phyloP scores from a whole-genome alignment of 2,797 vertebrate species.

The Okamejei kenojei region DNA sequence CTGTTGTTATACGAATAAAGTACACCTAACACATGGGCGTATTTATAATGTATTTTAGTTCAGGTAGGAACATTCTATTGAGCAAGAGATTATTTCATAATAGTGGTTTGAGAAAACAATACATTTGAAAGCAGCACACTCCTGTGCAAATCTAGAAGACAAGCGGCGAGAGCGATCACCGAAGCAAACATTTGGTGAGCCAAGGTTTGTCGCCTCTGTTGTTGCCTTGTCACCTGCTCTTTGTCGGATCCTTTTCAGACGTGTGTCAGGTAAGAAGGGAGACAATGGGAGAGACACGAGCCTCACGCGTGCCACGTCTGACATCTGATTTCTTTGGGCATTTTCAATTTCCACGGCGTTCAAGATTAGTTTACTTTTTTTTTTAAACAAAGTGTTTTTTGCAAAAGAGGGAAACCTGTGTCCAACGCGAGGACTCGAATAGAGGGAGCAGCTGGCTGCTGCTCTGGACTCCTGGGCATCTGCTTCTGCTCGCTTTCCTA shows the following conservation, averaged over 20 bases:
- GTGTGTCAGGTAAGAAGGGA: slow-evolving; percentile 62
- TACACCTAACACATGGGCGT: too few species aligned
- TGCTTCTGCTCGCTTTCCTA: slow-evolving; percentile 43
- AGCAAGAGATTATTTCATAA: too few species aligned
- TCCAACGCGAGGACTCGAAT: slow-evolving; percentile 44
- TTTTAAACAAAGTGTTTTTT: slow-evolving; percentile 45
- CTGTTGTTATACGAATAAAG: not conserved
- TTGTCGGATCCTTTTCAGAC: slow-evolving; percentile 62
- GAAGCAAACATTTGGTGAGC: slow-evolving; percentile 30
- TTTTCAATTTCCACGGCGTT: slow-evolving; percentile 53
- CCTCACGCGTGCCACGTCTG: slow-evolving; percentile 50
- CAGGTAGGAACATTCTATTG: too few species aligned
- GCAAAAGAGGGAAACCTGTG: slow-evolving; percentile 44
- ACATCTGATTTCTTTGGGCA: slow-evolving; percentile 53
- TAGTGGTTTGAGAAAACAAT: too few species aligned
- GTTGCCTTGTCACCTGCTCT: slow-evolving; percentile 56
- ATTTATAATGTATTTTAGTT: too few species aligned
- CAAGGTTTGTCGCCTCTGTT: slow-evolving; percentile 29
- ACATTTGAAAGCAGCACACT: not conserved
- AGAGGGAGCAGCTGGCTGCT: slow-evolving; percentile 56
- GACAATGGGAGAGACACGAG: slow-evolving; percentile 56
- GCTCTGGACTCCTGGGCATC: slow-evolving; percentile 50
- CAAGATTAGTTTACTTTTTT: slow-evolving; percentile 50
- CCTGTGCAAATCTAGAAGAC: slow-evolving; percentile 11
- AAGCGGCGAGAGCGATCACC: not conserved